Conservation (phyloP, 2,797 vertebrate genomes). For the Cryptoblepharus egeriae region DNA sequence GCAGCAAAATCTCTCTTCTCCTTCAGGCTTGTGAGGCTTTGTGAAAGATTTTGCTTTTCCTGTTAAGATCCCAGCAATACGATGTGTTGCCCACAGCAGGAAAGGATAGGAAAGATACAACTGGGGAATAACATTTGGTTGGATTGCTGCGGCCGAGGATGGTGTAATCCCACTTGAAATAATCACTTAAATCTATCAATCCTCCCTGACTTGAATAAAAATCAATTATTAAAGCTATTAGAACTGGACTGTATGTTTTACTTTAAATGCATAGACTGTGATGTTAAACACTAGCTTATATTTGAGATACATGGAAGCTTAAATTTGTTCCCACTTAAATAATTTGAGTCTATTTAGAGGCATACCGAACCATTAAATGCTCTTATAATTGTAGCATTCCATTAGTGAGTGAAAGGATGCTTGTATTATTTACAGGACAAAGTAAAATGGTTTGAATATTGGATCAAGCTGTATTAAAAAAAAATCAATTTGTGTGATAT, state of each 20-base stretch:
- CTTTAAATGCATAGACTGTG: too few species aligned
- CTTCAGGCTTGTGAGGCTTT: background rate
- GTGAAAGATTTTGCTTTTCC: slow-evolving; percentile 14
- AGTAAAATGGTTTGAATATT: background rate
- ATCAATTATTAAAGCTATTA: background rate
- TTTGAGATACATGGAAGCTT: too few species aligned
- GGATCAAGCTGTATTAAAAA: background rate
- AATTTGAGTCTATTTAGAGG: background rate
- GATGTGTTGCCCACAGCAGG: slow-evolving; percentile 19
- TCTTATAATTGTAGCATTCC: background rate
- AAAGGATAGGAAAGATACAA: slow-evolving; percentile 26
- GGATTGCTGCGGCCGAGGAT: slow-evolving; percentile 5
- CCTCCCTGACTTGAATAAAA: background rate
- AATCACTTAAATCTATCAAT: background rate
- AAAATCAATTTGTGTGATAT: background rate
- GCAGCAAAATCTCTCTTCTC: slow-evolving; percentile 35
- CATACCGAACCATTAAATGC: background rate
- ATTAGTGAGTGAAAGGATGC: background rate
- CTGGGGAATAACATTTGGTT: slow-evolving; percentile 7
- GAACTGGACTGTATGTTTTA: background rate
- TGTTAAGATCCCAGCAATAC: slow-evolving; percentile 8
- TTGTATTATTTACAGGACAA: background rate
- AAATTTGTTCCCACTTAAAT: background rate
- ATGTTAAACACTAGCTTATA: too few species aligned
- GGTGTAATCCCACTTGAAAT: slow-evolving; percentile 9